Evolutionary conservation across 2,113 vertebrate species (phyloP).

Genomic region (Hiodon tergisus): DNA sequence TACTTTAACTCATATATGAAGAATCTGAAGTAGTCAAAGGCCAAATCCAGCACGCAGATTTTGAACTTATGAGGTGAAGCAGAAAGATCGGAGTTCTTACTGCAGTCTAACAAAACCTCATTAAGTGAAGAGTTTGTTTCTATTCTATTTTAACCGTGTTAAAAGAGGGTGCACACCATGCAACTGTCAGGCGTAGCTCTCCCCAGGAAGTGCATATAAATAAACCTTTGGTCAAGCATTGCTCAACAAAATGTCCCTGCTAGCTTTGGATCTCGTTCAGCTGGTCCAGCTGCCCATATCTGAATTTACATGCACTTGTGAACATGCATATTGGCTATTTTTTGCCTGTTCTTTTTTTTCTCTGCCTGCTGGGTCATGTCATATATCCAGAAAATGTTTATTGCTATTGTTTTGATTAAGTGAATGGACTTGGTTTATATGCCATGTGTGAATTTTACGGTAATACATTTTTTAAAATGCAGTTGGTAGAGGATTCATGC

Average conservation of each 20-base stretch:
- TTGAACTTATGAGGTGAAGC: no score
- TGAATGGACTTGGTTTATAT: slow-evolving; percentile 55
- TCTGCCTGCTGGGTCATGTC: slow-evolving; percentile 25
- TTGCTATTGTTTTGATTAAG: slow-evolving; percentile 39
- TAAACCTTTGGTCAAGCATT: slow-evolving; percentile 44
- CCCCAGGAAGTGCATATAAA: slow-evolving; percentile 54
- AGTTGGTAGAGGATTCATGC: neutral
- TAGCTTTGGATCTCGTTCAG: slow-evolving; percentile 12
- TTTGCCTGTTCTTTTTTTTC: neutral
- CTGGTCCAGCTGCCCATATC: neutral
- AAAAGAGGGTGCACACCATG: slow-evolving; percentile 70
- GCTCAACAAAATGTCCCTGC: slow-evolving; percentile 30
- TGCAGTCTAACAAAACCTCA: no score
- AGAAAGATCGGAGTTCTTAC: no score
- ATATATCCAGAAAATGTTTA: slow-evolving; percentile 44
- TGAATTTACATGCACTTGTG: slow-evolving; percentile 22
- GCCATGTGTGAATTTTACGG: slow-evolving; percentile 68
- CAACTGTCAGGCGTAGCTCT: slow-evolving; percentile 52
- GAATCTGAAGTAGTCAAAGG: no score
- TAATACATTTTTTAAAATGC: slow-evolving; percentile 34
- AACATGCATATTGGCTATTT: slow-evolving; percentile 5
- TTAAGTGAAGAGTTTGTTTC: neutral
- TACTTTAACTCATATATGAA: no score
- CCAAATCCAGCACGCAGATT: no score
- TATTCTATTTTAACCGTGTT: slow-evolving; percentile 49